Percentiles rank a stretch among this genome's conserved stretches.
Evolutionary conservation across 2,113 vertebrate genomes (phyloP).

Genomic region (Datnioides undecimradiatus): DNA sequence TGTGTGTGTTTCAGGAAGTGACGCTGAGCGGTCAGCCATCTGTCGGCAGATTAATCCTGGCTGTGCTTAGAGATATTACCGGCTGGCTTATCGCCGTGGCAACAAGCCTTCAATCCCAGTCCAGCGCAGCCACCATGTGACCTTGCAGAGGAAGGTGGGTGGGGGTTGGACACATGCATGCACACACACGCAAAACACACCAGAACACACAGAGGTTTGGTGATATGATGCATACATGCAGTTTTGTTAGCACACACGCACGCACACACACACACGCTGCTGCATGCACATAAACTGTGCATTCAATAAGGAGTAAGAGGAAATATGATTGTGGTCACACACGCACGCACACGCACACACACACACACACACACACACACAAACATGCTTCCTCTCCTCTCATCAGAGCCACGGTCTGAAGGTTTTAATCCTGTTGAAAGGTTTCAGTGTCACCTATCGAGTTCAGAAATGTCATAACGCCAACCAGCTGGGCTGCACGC

Average conservation of each 20-base stretch:
- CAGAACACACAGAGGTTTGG: conserved; percentile 7
- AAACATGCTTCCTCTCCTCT: conserved; percentile 1
- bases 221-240: conserved; percentile 9
- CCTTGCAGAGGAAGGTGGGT: conserved; percentile 64
- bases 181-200: conserved; percentile 5
- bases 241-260: conserved; percentile 18
- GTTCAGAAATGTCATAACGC: conserved; percentile 60
- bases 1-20: conserved; percentile 81
- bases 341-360: background rate
- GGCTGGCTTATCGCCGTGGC: conserved; percentile 85
- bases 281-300: background rate
- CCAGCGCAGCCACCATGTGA: conserved; percentile 79
- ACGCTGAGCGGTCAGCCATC: conserved; percentile 81
- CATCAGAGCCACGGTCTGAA: conserved; percentile 49
- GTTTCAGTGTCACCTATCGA: conserved; percentile 69
- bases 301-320: background rate
- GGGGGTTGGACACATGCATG: conserved; percentile 33
- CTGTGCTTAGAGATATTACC: conserved; percentile 86
- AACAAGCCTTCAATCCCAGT: conserved; percentile 86
- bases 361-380: conserved; percentile 8
- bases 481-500: conserved; percentile 52
- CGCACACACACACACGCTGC: background rate
- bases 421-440: conserved; percentile 74
- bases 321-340: conserved; percentile 5
- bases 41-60: conserved; percentile 86